These are phyloP conservation scores for Brevimyrus niger DNA, from an alignment of 2,113 vertebrate species.

Conservation along the genomic window DNA sequence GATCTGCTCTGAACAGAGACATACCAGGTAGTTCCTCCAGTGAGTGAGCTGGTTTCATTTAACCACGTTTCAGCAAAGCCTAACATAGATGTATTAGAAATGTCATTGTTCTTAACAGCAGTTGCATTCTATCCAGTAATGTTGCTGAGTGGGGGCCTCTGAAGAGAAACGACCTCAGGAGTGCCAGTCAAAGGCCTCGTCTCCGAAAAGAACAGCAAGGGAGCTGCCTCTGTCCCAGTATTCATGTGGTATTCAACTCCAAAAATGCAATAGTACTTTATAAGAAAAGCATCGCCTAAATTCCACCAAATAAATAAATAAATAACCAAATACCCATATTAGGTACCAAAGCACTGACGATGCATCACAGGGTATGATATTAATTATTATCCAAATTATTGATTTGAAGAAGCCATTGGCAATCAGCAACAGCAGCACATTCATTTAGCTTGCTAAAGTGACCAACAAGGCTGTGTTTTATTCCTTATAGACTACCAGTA, in stretches of 20 bases:
- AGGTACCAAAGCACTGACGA: neutral
- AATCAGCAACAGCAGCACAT: neutral
- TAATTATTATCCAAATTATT: neutral
- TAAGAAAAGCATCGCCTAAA: neutral
- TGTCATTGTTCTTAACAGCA: neutral
- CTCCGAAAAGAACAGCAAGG: neutral
- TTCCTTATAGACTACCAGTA: neutral
- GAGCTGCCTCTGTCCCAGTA: neutral
- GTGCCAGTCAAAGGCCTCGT: neutral
- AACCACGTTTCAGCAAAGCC: neutral
- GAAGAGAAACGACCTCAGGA: neutral
- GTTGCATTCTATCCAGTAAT: neutral
- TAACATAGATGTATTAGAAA: neutral
- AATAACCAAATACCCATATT: neutral
- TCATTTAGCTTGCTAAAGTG: neutral
- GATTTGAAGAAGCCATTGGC: neutral
- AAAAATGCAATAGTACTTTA: neutral
- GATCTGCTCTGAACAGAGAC: neutral
- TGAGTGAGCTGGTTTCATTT: neutral
- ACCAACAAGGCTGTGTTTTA: neutral
- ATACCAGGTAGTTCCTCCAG: neutral
- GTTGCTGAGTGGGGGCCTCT: neutral
- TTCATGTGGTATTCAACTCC: neutral
- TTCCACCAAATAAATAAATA: neutral
- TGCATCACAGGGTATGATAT: neutral